Conservation (phyloP, 2,888 invertebrate species). For the Mythimna albipuncta region DNA sequence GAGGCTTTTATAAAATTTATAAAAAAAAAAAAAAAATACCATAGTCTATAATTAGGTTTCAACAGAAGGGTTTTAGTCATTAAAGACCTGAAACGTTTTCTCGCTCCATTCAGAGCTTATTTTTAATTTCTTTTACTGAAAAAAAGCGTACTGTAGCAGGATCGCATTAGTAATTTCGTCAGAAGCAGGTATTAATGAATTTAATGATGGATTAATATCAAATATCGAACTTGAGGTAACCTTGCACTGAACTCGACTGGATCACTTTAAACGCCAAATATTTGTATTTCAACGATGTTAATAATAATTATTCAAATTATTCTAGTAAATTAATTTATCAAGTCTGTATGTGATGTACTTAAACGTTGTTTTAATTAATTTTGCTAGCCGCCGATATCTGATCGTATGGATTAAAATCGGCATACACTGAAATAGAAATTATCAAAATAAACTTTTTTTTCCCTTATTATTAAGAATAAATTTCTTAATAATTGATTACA, state of each 20-base stretch:
- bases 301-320: slow-evolving; percentile 46
- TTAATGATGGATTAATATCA: background rate
- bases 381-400: slow-evolving; percentile 4
- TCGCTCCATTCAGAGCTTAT: too few species aligned
- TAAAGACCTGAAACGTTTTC: too few species aligned
- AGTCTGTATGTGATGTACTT: slow-evolving; percentile 14
- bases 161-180: background rate
- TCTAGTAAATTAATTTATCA: slow-evolving; percentile 35
- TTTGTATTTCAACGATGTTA: slow-evolving; percentile 19
- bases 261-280: slow-evolving; percentile 9
- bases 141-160: too few species aligned
- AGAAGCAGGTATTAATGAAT: background rate
- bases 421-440: background rate
- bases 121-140: too few species aligned
- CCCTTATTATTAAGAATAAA: too few species aligned
- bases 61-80: too few species aligned
- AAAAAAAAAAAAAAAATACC: too few species aligned
- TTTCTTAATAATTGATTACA: too few species aligned
- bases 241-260: slow-evolving; percentile 33
- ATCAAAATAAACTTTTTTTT: background rate
- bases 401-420: background rate
- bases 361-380: slow-evolving; percentile 36
- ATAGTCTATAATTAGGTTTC: too few species aligned
- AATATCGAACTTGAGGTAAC: slow-evolving; percentile 31
- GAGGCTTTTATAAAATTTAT: too few species aligned